Evolutionary conservation across 1,140 invertebrate species (phyloP), one percentile per base, ranked within the genome.

Genomic region (Bicyclus anynana): DNA sequence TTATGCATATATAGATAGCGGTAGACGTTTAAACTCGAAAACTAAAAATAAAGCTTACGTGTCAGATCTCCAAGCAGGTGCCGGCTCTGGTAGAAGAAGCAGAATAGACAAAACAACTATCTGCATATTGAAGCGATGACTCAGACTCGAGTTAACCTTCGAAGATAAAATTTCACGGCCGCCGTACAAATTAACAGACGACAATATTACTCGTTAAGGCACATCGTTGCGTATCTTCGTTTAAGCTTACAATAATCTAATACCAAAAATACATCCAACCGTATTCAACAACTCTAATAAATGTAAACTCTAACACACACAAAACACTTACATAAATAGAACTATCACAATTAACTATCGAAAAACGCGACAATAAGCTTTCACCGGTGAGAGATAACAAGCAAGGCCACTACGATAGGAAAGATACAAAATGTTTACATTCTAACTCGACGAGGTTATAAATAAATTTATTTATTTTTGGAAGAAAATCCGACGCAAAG

Each of bases 401-500:
- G 59, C 75, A 80, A 82, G 82, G 82, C 77, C 77, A 82, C 75
- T 78, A 81, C 80, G 64, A 77, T 79, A 80, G 64, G 70, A 57
- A 69, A 68, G 61, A 58, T 66, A 60, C 67, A 74, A 81, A n/a
- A 79, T 70, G 77, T 66, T 70, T 72, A 69, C 72, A 69, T 69
- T 70, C 54, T 58, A 57, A 51, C 53, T 51, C 49, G 33, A 49
- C 53, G 57, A 65, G 50, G 62, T 65, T 77, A 75, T 69, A 65
- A 77, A 77, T 70, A 75, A n/a, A 62, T 62, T 68, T 66, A 54
- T 46, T 52, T 53, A 56, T 58, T 63, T 33, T 65, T 61, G 52
- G 55, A 37, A 37, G 26, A 52, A 29, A 37, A 55, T 49, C 29
- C 44, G 46, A 59, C 37, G 48, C 33, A 53, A 5, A 21, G 40